Conservation (phyloP, 1,140 invertebrate species). For the Phenacoccus solenopsis region DNA sequence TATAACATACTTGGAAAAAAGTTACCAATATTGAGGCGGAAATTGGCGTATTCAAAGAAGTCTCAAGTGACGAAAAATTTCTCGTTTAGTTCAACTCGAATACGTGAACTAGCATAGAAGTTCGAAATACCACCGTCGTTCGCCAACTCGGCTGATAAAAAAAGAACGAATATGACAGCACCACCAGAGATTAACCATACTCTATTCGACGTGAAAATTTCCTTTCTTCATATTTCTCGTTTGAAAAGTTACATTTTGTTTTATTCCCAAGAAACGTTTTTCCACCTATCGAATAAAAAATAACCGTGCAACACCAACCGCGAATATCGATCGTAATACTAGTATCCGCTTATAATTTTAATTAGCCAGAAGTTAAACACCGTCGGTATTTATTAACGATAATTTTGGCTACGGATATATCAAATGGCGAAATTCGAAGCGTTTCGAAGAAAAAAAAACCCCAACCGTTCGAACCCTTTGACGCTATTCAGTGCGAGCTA, state of each 20-base stretch:
- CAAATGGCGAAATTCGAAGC: too few relatives aligned
- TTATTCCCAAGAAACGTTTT: conserved; percentile 2
- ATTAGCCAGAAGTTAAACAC: too few relatives aligned
- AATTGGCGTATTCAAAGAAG: neutral
- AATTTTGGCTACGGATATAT: too few relatives aligned
- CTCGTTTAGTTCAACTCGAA: neutral
- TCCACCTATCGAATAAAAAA: neutral
- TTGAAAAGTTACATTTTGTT: neutral
- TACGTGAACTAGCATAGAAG: too few relatives aligned
- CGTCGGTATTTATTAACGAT: too few relatives aligned
- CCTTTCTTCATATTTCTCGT: neutral
- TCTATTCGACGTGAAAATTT: neutral
- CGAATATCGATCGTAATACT: too few relatives aligned
- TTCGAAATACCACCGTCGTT: too few relatives aligned
- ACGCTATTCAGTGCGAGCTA: too few relatives aligned
- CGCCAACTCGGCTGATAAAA: neutral
- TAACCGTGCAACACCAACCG: too few relatives aligned
- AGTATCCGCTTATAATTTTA: too few relatives aligned
- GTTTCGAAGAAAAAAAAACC: too few relatives aligned
- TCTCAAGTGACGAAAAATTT: neutral
- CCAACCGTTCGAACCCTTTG: too few relatives aligned
- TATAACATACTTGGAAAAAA: neutral
- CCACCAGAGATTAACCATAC: neutral
- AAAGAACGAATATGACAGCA: neutral
- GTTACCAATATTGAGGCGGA: neutral